Evolutionary conservation across 2,888 invertebrate species (phyloP).

Genomic region (Drosophila nigricruria): DNA sequence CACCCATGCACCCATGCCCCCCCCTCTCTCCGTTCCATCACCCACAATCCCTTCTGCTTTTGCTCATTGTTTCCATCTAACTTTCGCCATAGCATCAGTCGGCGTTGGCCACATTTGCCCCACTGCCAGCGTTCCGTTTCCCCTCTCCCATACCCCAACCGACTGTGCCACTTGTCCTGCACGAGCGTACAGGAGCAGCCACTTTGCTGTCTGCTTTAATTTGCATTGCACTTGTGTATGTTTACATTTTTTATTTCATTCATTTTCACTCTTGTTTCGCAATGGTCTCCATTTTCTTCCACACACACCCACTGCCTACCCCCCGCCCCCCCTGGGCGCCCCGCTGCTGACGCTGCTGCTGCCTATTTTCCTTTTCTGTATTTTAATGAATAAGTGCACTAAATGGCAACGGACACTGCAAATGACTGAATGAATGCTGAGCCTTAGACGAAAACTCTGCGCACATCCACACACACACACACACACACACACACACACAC

Average conservation of each 20-base stretch:
- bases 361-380: conserved; percentile 46
- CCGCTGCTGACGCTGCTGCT: conserved; percentile 3
- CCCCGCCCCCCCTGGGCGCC: not conserved
- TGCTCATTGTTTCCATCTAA: conserved; percentile 49
- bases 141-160: not conserved
- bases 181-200: conserved; percentile 60
- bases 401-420: conserved; percentile 73
- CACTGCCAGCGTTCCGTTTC: conserved; percentile 4
- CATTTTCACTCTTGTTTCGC: conserved; percentile 77
- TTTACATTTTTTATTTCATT: conserved; percentile 82
- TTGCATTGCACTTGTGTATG: conserved; percentile 82
- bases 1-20: not conserved
- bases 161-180: not conserved
- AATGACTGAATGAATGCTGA: conserved; percentile 73
- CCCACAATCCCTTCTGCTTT: conserved; percentile 4
- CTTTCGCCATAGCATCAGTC: conserved; percentile 52
- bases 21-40: not conserved
- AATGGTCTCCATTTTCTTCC: conserved; percentile 23
- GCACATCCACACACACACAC: conserved; percentile 4
- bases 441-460: conserved; percentile 55
- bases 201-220: conserved; percentile 81
- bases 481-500: not conserved
- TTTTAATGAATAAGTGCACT: conserved; percentile 81
- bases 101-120: conserved; percentile 41
- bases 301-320: not conserved